Evolutionary conservation across 1,140 invertebrate genomes (phyloP), one percentile per base, ranked within the genome.

Genomic region (Trinorchestia longiramus): DNA sequence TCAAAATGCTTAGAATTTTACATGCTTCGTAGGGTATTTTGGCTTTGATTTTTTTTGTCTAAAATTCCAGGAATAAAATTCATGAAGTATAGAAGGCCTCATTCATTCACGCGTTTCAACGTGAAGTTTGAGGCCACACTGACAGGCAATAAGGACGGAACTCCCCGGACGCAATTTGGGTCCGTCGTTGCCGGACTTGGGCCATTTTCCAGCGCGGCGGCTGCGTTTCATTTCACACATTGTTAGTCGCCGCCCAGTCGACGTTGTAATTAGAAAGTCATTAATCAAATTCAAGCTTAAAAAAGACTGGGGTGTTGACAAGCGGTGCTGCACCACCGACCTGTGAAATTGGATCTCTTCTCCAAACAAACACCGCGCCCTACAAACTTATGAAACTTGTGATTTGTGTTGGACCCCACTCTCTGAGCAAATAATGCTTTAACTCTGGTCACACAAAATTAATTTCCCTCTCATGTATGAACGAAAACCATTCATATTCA

Each of bases 171-270:
- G 62, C 62, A 77, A 77, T 77, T 77, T 36, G 62, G 62, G 15
- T 36, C 36, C 15, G 62, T 36, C 62, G 62, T 36, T 28, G 15
- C 62, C 62, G 62, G 28, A 77, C 62, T 77, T 28, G 36, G 88
- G 88, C 88, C 43, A 90, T 90, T 90, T 90, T 90, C 88, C 88
- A 36, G 88, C 88, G 88, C 88, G 43, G 88, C 88, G 43, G 88
- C 41, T 41, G 88, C 88, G 23, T 90, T 90, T 36, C 88, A 90
- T 90, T 90, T 90, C 88, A 90, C 88, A 90, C 88, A 41, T 90
- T 42, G 88, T 90, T 90, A 90, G 88, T 15, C 88, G 88, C 41
- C 47, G n/a, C 3, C 36, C 88, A 41, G 88, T 90, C 41, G 43
- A 43, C 88, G 23, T 42, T 90, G 41, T 90, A 90, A 90, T 90